Conservation (phyloP, 2,113 vertebrate species). For the Phaethornis superciliosus region DNA sequence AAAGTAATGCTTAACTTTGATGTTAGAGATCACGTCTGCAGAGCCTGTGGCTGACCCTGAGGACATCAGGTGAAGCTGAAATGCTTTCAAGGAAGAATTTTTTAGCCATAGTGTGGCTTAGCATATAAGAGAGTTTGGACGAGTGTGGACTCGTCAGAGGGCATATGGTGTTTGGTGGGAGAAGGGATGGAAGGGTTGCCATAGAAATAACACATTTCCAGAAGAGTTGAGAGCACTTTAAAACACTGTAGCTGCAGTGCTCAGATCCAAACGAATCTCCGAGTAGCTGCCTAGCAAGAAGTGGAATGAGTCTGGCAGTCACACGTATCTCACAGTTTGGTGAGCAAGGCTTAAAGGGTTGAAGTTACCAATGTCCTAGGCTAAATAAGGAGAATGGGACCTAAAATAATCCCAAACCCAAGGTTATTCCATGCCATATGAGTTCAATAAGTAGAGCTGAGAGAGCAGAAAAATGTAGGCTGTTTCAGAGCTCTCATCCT, state of each 20-base stretch:
- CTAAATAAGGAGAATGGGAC: not conserved
- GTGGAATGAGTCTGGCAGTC: not conserved
- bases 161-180: not conserved
- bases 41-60: not conserved
- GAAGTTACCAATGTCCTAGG: not conserved
- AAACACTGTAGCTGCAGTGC: not conserved
- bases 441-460: not conserved
- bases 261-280: not conserved
- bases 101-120: not conserved
- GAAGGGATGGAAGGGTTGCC: not conserved
- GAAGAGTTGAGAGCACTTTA: not conserved
- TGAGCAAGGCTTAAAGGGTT: not conserved
- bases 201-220: not conserved
- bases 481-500: not conserved
- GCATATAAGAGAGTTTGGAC: not conserved
- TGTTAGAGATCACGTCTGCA: not conserved
- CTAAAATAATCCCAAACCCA: not conserved
- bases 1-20: not conserved
- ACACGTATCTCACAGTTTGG: rapidly evolving
- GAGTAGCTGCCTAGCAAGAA: not conserved
- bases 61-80: not conserved
- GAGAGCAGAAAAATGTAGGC: not conserved
- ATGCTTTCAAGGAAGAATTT: not conserved
- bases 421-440: not conserved
- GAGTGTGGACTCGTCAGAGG: not conserved